phyloP scores from a whole-genome alignment of 2,888 invertebrate genomes.

The Eristalis arbustorum region DNA sequence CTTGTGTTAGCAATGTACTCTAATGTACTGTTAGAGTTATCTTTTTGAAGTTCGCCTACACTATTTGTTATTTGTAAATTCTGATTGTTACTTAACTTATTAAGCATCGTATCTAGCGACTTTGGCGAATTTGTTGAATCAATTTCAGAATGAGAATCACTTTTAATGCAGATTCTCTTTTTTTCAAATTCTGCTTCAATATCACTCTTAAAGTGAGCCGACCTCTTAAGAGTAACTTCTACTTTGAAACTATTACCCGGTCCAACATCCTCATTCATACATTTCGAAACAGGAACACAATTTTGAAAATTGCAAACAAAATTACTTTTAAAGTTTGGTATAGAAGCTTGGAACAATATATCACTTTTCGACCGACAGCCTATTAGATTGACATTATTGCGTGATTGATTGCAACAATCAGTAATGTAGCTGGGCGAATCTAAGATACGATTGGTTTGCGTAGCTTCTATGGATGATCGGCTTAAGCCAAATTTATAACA shows the following conservation, averaged over 20 bases:
- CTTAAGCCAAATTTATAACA: neutral
- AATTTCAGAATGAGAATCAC: neutral
- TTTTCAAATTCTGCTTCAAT: neutral
- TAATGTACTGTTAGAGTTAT: neutral
- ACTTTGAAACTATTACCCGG: constrained; percentile 18
- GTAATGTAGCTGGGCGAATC: neutral
- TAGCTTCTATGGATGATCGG: neutral
- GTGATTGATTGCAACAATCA: neutral
- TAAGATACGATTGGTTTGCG: neutral
- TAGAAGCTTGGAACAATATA: neutral
- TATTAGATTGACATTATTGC: neutral
- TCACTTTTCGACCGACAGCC: constrained; percentile 2
- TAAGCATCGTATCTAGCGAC: neutral
- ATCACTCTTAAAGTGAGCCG: constrained; percentile 2
- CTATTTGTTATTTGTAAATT: neutral
- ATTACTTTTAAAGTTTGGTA: neutral
- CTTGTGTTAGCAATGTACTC: neutral
- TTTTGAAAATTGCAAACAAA: neutral
- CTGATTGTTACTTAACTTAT: neutral
- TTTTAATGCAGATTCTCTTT: constrained; percentile 28
- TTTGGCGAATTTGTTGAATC: neutral
- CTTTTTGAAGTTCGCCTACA: neutral
- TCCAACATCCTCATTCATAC: neutral
- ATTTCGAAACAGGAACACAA: neutral
- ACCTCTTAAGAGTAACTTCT: constrained; percentile 43